These are phyloP conservation scores for Scaptomyza pallida DNA, from an alignment of 1,140 invertebrate genomes.

Conservation along the genomic window DNA sequence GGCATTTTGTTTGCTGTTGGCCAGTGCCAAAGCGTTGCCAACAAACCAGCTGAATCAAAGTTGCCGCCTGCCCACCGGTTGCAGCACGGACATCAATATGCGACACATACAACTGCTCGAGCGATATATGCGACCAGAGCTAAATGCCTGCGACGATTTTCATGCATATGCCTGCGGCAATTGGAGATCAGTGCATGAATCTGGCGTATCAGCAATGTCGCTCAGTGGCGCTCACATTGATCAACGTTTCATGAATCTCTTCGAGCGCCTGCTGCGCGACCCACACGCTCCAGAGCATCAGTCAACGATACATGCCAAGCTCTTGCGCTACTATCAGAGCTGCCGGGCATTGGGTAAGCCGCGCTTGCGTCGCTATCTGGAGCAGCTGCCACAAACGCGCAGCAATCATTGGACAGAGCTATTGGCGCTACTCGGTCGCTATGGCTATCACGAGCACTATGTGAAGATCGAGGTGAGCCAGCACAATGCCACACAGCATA, in stretches of 20 bases:
- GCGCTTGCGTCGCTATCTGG: constrained; percentile 45
- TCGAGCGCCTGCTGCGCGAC: constrained; percentile 25
- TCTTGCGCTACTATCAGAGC: constrained; percentile 54
- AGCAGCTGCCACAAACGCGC: constrained; percentile 23
- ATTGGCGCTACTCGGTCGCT: constrained; percentile 53
- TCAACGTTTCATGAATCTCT: constrained; percentile 45
- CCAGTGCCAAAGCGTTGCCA: constrained; percentile 35
- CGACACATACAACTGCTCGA: constrained; percentile 47
- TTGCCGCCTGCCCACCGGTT: constrained; percentile 36
- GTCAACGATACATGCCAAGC: constrained; percentile 46
- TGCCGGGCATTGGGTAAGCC: constrained; percentile 29
- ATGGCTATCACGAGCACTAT: constrained; percentile 61
- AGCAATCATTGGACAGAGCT: constrained; percentile 48
- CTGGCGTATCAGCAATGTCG: constrained; percentile 50
- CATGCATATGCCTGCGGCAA: constrained; percentile 95
- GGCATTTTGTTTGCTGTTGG: constrained; percentile 41
- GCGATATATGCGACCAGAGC: constrained; percentile 89
- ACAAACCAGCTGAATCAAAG: constrained; percentile 29
- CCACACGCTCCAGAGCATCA: constrained; percentile 17
- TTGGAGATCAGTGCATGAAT: constrained; percentile 85
- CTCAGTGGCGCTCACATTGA: constrained; percentile 53
- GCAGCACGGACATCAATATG: constrained; percentile 46
- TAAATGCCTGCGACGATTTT: constrained; percentile 94
- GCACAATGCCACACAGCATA: constrained; percentile 57
- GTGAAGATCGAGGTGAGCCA: constrained; percentile 52